These are phyloP conservation scores for Notodonta dromedarius DNA, from an alignment of 2,888 invertebrate species.

Conservation along the genomic window DNA sequence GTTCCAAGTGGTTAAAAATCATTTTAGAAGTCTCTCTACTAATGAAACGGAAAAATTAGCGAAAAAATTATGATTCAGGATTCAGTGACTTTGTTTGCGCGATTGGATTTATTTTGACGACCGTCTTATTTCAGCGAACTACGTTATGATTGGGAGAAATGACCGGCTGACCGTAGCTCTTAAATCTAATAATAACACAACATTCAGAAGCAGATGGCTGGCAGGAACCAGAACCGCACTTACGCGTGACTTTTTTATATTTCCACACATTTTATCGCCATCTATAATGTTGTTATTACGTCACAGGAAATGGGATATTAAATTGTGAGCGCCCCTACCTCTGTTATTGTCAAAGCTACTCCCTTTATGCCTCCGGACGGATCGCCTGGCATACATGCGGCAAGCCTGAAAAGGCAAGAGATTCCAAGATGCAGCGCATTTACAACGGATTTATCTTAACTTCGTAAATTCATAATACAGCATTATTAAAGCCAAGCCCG, in stretches of 20 bases:
- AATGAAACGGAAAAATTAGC: constrained; percentile 8
- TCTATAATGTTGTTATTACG: constrained; percentile 34
- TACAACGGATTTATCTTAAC: constrained; percentile 15
- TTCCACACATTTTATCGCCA: constrained; percentile 36
- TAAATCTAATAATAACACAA: constrained; percentile 34
- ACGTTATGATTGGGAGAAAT: constrained; percentile 17
- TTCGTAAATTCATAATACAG: constrained; percentile 17
- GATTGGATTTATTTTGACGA: constrained; percentile 19
- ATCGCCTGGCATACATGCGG: constrained; percentile 5
- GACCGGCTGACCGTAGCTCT: constrained; percentile 10
- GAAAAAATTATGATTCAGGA: constrained; percentile 13
- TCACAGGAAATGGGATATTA: constrained; percentile 27
- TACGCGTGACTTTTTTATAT: constrained; percentile 32
- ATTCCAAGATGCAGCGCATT: constrained; percentile 13
- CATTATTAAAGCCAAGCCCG: too few relatives aligned
- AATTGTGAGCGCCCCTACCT: constrained; percentile 9
- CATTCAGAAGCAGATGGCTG: constrained; percentile 20
- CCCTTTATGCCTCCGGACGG: neutral
- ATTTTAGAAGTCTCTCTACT: neutral
- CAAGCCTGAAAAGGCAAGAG: constrained; percentile 9
- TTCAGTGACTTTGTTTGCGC: constrained; percentile 9
- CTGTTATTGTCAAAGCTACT: neutral
- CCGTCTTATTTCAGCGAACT: constrained; percentile 14
- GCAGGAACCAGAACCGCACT: constrained; percentile 32
- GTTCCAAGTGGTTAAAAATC: neutral